A percentile compares a stretch with the other conserved stretches of the same genome.
Conservation (phyloP, 2,888 invertebrate species). For the Drosophila algonquin region DNA sequence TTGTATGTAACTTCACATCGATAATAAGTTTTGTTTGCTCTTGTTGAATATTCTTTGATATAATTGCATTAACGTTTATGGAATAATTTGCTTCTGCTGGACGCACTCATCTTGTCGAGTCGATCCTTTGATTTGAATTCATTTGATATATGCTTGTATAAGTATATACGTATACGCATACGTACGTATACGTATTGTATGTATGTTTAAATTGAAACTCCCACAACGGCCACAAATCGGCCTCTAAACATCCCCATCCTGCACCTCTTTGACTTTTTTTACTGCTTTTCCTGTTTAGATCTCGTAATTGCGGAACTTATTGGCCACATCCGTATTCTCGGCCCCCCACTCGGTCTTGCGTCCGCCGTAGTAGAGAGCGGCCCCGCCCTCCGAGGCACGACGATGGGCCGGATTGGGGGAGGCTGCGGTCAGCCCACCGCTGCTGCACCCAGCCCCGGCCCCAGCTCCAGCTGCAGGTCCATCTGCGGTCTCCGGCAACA, state of each 20-base stretch:
- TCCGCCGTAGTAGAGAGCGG: constrained; percentile 88
- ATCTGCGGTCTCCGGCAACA: constrained; percentile 87
- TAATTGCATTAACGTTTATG: constrained; percentile 36
- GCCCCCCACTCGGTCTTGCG: constrained; percentile 87
- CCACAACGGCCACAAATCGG: constrained; percentile 43
- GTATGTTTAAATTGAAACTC: constrained; percentile 45
- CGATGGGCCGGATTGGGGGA: constrained; percentile 87
- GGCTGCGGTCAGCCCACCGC: constrained; percentile 86
- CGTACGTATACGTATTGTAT: neutral
- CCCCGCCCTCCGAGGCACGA: constrained; percentile 93
- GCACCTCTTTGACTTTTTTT: neutral
- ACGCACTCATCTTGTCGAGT: neutral
- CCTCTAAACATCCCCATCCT: neutral
- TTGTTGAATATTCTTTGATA: constrained; percentile 33
- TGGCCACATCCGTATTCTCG: constrained; percentile 92
- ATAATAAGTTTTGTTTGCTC: constrained; percentile 44
- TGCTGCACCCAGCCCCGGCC: constrained; percentile 76
- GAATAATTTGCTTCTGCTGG: constrained; percentile 5
- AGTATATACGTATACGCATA: neutral
- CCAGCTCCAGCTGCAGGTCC: constrained; percentile 54
- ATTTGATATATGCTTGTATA: constrained; percentile 12
- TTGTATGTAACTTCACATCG: constrained; percentile 68
- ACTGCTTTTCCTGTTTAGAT: constrained; percentile 86
- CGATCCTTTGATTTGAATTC: constrained; percentile 12
- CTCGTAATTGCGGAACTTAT: constrained; percentile 95